phyloP scores from a whole-genome alignment of 2,797 vertebrate species.

The Poecilia wingei region DNA sequence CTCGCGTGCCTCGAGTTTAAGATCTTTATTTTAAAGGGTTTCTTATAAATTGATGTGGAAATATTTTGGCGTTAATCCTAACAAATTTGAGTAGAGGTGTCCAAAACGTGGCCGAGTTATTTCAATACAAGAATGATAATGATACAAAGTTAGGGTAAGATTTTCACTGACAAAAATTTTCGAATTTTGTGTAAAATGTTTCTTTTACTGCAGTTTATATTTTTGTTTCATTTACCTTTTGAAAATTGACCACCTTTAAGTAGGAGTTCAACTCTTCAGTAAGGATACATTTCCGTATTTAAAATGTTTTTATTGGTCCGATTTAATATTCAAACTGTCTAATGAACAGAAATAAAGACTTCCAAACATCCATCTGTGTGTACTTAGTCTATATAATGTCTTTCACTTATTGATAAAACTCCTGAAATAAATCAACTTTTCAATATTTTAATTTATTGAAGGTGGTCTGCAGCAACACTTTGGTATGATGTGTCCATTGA shows the following conservation, averaged over 20 bases:
- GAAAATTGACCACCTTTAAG: no score
- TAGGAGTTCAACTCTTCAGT: no score
- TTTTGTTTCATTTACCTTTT: background rate
- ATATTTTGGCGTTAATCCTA: background rate
- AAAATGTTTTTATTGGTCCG: no score
- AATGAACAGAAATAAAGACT: background rate
- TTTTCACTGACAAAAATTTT: background rate
- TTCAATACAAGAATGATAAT: background rate
- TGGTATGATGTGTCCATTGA: background rate
- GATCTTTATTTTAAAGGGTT: background rate
- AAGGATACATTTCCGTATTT: no score
- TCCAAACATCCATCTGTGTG: background rate
- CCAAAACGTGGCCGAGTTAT: background rate
- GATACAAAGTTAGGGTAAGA: background rate
- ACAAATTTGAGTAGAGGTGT: background rate
- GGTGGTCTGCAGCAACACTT: background rate
- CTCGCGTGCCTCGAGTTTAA: background rate
- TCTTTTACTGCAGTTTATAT: no score
- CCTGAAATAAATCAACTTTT: no score
- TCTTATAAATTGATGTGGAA: background rate
- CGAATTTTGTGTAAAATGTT: no score
- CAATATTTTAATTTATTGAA: no score
- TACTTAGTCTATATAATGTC: no score
- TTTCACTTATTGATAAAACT: no score
- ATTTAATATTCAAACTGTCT: no score